Evolutionary conservation across 2,888 invertebrate genomes (phyloP).

Genomic region (Schrankia costaestrigalis): DNA sequence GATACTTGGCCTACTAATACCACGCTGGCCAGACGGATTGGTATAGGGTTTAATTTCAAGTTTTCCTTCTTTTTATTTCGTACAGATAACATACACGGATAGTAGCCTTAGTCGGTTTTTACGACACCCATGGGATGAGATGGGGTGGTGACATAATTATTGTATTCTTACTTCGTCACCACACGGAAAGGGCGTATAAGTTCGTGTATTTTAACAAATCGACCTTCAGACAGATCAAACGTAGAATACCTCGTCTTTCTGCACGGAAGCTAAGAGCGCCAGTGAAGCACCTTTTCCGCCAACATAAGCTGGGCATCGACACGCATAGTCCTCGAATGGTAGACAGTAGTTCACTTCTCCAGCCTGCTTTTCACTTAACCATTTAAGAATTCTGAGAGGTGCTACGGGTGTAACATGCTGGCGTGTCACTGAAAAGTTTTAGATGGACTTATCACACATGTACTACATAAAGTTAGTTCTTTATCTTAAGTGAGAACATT

Average conservation of each 20-base stretch:
- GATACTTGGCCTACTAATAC: too few species aligned
- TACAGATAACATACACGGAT: too few species aligned
- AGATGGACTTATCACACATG: background rate
- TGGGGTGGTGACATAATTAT: too few species aligned
- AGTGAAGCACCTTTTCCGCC: conserved; percentile 92
- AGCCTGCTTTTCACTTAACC: conserved; percentile 42
- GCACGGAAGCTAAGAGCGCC: conserved; percentile 78
- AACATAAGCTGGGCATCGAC: conserved; percentile 79
- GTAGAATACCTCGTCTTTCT: conserved; percentile 65
- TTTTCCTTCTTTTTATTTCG: too few species aligned
- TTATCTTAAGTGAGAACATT: too few species aligned
- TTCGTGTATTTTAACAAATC: background rate
- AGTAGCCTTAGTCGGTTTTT: too few species aligned
- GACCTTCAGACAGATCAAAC: background rate
- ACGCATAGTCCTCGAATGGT: conserved; percentile 66
- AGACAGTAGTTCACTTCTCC: conserved; percentile 55
- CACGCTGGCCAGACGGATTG: too few species aligned
- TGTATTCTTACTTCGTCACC: too few species aligned
- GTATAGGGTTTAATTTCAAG: too few species aligned
- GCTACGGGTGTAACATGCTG: conserved; percentile 32
- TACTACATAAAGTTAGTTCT: too few species aligned
- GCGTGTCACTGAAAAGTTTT: conserved; percentile 3
- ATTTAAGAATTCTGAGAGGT: conserved; percentile 44
- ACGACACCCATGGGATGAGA: too few species aligned
- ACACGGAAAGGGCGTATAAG: too few species aligned